Evolutionary conservation across 2,797 vertebrate species (phyloP).

Genomic region (Numenius phaeopus): DNA sequence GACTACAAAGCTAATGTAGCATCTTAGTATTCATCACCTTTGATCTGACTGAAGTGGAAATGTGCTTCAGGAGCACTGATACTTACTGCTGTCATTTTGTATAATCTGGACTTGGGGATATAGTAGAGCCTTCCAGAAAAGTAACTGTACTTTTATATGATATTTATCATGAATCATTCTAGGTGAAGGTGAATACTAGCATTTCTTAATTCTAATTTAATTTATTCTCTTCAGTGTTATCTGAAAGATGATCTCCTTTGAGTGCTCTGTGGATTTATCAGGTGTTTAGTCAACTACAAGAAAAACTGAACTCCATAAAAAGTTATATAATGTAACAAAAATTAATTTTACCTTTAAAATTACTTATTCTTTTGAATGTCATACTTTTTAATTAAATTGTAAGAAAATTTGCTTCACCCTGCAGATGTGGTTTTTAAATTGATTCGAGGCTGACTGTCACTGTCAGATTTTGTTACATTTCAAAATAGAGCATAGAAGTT

Average conservation of each 20-base stretch:
- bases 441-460: not conserved
- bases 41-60: not conserved
- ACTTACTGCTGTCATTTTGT: not conserved
- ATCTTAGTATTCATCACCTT: not conserved
- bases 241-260: not conserved
- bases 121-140: not conserved
- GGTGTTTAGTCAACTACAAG: not conserved
- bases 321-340: not conserved
- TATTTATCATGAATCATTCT: not conserved
- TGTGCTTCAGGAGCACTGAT: not conserved
- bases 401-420: not conserved
- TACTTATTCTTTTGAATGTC: not conserved
- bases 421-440: not conserved
- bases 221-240: not conserved
- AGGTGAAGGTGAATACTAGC: not conserved
- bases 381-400: not conserved
- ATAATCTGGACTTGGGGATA: not conserved
- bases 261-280: not conserved
- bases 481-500: not conserved
- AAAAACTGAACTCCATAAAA: not conserved
- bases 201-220: conserved; percentile 8
- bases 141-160: not conserved
- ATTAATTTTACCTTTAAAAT: conserved; percentile 21
- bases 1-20: not conserved
- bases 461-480: not conserved